Base-by-base conservation (phyloP, 2,797 vertebrate species). In the Xerus rutilus region DNA sequence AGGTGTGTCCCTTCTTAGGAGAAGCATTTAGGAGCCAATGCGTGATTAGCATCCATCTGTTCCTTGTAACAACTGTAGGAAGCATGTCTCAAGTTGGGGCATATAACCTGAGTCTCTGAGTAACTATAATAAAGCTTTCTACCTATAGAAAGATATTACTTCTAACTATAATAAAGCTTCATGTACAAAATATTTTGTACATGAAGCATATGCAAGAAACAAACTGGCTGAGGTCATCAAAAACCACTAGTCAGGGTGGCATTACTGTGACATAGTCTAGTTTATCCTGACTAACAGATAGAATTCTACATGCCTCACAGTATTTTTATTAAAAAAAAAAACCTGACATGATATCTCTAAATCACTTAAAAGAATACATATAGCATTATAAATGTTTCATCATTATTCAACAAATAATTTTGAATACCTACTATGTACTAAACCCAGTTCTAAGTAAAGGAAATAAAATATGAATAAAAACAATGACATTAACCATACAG, bases 281-380 rank as follows among this genome's bases (percentile, higher is more conserved):
- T 9, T 39, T 62, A 86, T 89, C n/a, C 69, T 96, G 18, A 70
- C 2, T 81, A 28, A 91, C 9, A 74, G 32, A 35, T 12, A 67
- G 70, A 92, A 90, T 78, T 30, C 35, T 65, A 85, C 23, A 67
- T 62, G 12, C 30, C 35, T 79, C 28, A 30, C 14, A 76, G 49
- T 93, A 85, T 52, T 79, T 90, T 76, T 79, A 5, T 86, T 91
- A 91, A 64, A 3, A 77, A 59, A 62, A 65, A 65, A 54, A 81
- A 85, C 62, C 14, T 82, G 64, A 89, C 47, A n/a, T 59, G 18
- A 67, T 23, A 39, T 94, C 9, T 45, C 54, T 52, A 77, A 79
- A 45, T 70, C 73, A 83, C 70, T 62, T 86, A 74, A 21, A 96
- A 91, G 32, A 90, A 86, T 35, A 82, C 11, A 54, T 73, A 65